Conservation (phyloP, 2,797 vertebrate species). For the Malurus leucopterus region DNA sequence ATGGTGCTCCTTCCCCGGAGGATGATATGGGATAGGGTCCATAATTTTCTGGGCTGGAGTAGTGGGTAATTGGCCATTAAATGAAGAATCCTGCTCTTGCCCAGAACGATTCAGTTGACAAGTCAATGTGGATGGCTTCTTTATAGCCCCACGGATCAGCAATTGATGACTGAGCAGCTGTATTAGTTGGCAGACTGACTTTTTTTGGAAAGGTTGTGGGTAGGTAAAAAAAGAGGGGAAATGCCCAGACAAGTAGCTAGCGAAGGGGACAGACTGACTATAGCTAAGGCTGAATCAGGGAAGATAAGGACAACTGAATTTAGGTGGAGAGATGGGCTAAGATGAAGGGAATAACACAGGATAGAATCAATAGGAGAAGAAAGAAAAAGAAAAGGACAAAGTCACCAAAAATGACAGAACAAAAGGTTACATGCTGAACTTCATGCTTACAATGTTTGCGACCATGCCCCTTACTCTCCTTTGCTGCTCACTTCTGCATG, state of each 20-base stretch:
- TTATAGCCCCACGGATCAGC: conserved; percentile 47
- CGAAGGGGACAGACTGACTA: conserved; percentile 7
- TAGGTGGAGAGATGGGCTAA: neutral
- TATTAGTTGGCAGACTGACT: neutral
- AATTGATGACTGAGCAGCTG: conserved; percentile 24
- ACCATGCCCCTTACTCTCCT: neutral
- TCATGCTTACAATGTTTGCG: neutral
- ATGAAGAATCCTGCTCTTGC: conserved; percentile 55
- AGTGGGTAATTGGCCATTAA: conserved; percentile 39
- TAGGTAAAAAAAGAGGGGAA: neutral
- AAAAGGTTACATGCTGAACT: conserved; percentile 35
- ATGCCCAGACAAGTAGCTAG: neutral
- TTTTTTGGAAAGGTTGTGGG: conserved; percentile 19
- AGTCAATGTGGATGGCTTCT: conserved; percentile 48
- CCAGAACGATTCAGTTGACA: conserved; percentile 41
- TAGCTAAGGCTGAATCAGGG: neutral
- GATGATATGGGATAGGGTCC: conserved; percentile 27
- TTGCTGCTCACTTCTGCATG: neutral
- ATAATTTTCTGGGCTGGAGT: conserved; percentile 39
- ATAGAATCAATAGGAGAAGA: conserved; percentile 39
- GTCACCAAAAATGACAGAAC: conserved; percentile 46
- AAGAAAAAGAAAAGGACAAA: conserved; percentile 58
- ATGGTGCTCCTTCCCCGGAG: conserved; percentile 30
- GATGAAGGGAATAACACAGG: conserved; percentile 41
- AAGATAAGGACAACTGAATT: conserved; percentile 23